Base-by-base conservation (phyloP, 2,113 vertebrate genomes). In the Dipodomys merriami region DNA sequence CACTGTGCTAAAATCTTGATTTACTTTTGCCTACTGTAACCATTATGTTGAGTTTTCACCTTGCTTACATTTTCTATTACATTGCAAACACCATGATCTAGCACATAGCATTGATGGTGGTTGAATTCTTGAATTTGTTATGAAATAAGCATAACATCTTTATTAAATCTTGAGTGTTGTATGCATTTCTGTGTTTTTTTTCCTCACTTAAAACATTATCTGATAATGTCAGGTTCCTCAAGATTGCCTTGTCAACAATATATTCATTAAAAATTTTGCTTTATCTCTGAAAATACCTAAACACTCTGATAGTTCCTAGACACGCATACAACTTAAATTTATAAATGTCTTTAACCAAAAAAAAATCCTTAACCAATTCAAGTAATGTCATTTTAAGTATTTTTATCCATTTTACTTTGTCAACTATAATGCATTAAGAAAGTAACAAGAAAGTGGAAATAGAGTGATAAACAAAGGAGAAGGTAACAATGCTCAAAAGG, bases 171-270 rank as follows among this genome's bases (percentile, higher is more conserved):
- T 3, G 33, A 82, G 29, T 53, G 7, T 19, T 67, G 2, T 57
- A 62, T 72, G 78, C 4, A 95, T 93, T 88, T 90, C 46, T 20
- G 30, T 82, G 65, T 84, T 39, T 77, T 67, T 67, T 72, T 64
- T 83, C 81, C 7, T 15, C 7, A 62, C 7, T 83, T 67, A 49
- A 72, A 78, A 9, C 33, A 86, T 30, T 68, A 35, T 79, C 13
- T 69, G n/a, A 62, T 62, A 49, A 86, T 72, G 64, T 68, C 27
- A 49, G 12, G 18, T 57, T 57, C 15, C 15, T 78, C 18, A 90
- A 69, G 10, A 13, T 39, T 7, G 18, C 81, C 67, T 74, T 25
- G 64, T 91, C 25, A 25, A 76, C 6, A 65, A 44, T 30, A 73
- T 57, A 68, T 67, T 79, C 23, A 81, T n/a, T 64, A 29, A 80